phyloP scores from a whole-genome alignment of 2,797 vertebrate species.

The Myripristis jacobus region DNA sequence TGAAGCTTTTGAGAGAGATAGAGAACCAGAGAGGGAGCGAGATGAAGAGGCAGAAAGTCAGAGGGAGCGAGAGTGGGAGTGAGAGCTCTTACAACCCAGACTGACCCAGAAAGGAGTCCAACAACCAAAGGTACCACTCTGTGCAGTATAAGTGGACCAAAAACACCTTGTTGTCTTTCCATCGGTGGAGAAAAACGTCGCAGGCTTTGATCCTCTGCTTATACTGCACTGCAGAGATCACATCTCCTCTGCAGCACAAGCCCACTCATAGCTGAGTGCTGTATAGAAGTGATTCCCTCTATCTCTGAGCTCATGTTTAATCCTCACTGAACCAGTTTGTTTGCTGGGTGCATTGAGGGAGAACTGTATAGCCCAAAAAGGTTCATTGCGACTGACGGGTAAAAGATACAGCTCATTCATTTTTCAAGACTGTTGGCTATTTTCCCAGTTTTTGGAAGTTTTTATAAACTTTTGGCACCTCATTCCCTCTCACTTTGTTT shows the following conservation, averaged over 20 bases:
- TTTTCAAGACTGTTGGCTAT: constrained; percentile 18
- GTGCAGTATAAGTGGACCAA: not conserved
- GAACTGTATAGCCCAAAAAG: constrained; percentile 3
- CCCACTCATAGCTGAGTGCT: constrained; percentile 21
- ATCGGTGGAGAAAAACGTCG: not conserved
- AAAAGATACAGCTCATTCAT: constrained; percentile 32
- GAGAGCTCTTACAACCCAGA: not conserved
- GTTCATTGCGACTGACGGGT: not conserved
- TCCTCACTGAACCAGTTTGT: constrained; percentile 40
- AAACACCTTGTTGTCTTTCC: not conserved
- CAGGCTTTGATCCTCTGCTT: constrained; percentile 15
- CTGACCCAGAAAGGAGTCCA: not conserved
- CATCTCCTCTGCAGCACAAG: constrained; percentile 22
- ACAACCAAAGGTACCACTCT: not conserved
- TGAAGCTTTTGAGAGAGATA: not conserved
- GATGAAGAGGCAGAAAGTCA: not conserved
- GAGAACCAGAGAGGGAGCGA: not conserved
- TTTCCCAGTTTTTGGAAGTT: constrained; percentile 5
- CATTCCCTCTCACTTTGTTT: constrained; percentile 7
- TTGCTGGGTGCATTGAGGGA: not conserved
- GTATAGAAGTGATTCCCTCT: not conserved
- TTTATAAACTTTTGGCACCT: constrained; percentile 8
- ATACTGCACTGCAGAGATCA: constrained; percentile 33
- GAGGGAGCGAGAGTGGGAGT: not conserved
- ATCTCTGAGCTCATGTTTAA: constrained; percentile 35